Evolutionary conservation across 2,888 invertebrate genomes (phyloP).

Genomic region (Pristionchus mayeri): DNA sequence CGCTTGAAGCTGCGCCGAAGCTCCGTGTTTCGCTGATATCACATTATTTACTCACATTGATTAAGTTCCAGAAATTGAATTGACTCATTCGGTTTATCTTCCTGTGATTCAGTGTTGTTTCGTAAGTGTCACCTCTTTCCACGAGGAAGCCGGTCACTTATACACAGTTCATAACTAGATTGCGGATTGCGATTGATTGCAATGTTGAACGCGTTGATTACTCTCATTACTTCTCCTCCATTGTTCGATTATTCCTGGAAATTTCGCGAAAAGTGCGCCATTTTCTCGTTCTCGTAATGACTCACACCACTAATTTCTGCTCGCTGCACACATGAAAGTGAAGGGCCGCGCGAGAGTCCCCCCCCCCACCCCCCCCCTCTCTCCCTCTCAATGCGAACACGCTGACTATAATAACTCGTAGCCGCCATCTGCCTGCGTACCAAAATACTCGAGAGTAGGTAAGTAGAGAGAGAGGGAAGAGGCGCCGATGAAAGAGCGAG

Average conservation of each 20-base stretch:
- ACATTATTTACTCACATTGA: too few relatives aligned
- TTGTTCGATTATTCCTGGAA: too few relatives aligned
- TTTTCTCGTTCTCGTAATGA: slow-evolving; percentile 39
- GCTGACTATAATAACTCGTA: slow-evolving; percentile 33
- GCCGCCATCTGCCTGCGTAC: not conserved
- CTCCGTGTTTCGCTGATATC: too few relatives aligned
- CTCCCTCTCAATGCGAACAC: too few relatives aligned
- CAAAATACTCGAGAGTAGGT: slow-evolving; percentile 42
- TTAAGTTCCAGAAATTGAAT: too few relatives aligned
- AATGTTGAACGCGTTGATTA: not conserved
- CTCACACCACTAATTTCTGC: slow-evolving; percentile 36
- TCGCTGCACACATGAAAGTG: not conserved
- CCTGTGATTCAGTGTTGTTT: not conserved
- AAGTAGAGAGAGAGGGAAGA: not conserved
- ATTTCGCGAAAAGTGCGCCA: not conserved
- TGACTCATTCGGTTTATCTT: too few relatives aligned
- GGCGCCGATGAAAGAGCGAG: not conserved
- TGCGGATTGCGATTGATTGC: not conserved
- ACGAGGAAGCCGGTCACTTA: not conserved
- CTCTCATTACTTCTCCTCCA: not conserved
- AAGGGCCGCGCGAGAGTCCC: not conserved
- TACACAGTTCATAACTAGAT: slow-evolving; percentile 23
- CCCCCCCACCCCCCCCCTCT: too few relatives aligned
- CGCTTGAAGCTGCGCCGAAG: too few relatives aligned
- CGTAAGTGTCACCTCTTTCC: not conserved